phyloP scores from a whole-genome alignment of 2,113 vertebrate genomes.

The Rhynchomys soricoides region DNA sequence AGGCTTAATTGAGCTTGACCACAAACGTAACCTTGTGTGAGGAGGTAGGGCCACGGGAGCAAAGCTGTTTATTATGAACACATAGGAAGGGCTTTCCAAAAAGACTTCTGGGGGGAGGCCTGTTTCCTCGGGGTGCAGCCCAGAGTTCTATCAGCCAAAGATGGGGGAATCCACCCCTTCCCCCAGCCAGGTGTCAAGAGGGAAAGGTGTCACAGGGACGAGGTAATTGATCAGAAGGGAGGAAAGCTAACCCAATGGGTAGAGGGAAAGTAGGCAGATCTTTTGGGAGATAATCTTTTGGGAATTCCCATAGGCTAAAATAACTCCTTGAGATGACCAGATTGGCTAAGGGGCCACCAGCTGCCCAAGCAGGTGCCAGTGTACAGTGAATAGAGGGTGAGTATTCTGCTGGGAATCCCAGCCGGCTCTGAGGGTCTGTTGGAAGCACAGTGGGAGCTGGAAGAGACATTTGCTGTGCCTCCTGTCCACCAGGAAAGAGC shows the following conservation, averaged over 20 bases:
- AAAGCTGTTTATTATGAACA: background rate
- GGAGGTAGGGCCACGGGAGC: background rate
- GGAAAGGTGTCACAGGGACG: background rate
- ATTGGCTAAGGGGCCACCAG: accelerated
- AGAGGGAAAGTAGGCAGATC: background rate
- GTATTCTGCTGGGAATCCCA: no score
- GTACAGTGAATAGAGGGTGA: background rate
- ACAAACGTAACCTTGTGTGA: background rate
- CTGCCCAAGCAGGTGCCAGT: background rate
- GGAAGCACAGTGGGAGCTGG: no score
- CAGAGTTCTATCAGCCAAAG: background rate
- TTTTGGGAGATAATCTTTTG: background rate
- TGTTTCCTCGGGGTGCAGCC: background rate
- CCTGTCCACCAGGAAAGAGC: no score
- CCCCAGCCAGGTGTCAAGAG: background rate
- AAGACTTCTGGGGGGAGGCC: background rate
- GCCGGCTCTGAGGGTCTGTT: no score
- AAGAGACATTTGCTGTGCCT: no score
- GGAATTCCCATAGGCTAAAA: background rate
- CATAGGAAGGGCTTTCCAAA: background rate
- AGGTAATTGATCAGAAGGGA: accelerated
- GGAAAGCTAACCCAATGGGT: accelerated
- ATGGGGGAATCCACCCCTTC: no score
- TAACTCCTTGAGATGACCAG: no score
- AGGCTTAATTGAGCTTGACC: background rate